phyloP scores from a whole-genome alignment of 2,888 invertebrate species.

The Sylvicola fuscatus region DNA sequence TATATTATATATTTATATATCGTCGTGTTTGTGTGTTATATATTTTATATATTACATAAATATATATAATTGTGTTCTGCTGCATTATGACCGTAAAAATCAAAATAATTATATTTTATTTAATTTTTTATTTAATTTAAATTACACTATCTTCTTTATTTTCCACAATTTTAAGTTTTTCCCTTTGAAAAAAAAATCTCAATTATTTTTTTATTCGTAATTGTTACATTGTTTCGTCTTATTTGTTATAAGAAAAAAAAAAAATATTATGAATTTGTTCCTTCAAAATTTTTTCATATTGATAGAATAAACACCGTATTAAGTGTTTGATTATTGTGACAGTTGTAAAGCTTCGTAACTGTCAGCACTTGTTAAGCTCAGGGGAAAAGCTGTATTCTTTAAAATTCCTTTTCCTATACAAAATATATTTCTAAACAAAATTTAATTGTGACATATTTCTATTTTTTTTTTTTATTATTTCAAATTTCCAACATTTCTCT shows the following conservation, averaged over 20 bases:
- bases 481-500: too few species aligned
- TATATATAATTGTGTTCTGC: constrained; percentile 9
- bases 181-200: background rate
- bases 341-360: too few species aligned
- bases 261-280: background rate
- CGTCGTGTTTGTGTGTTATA: constrained; percentile 22
- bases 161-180: constrained; percentile 2
- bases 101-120: constrained; percentile 6
- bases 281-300: background rate
- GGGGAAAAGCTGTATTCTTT: too few species aligned
- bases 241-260: background rate
- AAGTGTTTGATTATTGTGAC: too few species aligned
- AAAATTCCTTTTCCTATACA: too few species aligned
- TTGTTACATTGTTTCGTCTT: background rate
- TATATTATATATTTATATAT: constrained; percentile 6
- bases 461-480: too few species aligned
- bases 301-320: too few species aligned
- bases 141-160: constrained; percentile 4
- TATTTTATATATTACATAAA: too few species aligned
- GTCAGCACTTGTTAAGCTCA: too few species aligned
- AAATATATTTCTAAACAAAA: too few species aligned
- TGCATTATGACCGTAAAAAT: constrained; percentile 9
- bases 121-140: constrained; percentile 5
- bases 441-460: too few species aligned
- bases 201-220: background rate